Evolutionary conservation across 2,113 vertebrate species (phyloP).

Genomic region (Narcine bancroftii): DNA sequence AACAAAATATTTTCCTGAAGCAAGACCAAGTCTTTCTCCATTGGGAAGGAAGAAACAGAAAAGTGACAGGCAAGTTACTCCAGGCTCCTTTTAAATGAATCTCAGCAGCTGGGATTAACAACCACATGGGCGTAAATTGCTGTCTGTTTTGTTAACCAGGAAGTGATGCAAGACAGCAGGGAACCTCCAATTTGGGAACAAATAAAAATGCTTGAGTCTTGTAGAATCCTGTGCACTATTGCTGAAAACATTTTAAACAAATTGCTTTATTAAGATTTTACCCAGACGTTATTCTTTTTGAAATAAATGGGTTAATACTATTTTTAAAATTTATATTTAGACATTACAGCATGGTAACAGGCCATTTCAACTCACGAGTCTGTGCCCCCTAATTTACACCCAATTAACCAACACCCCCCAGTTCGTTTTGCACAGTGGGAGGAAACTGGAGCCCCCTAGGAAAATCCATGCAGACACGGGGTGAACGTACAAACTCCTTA

Average conservation of each 20-base stretch:
- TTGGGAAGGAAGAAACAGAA: not conserved
- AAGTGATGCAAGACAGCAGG: slow-evolving; percentile 23
- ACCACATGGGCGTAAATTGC: not conserved
- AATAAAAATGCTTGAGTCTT: slow-evolving; percentile 22
- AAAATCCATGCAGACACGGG: too few relatives aligned
- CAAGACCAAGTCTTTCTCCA: slow-evolving; percentile 7
- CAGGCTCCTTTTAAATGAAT: slow-evolving; percentile 17
- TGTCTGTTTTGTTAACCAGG: slow-evolving; percentile 13
- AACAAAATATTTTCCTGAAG: not conserved
- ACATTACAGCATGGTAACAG: too few relatives aligned
- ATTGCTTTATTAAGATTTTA: slow-evolving; percentile 1
- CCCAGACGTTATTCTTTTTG: not conserved
- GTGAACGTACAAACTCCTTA: too few relatives aligned
- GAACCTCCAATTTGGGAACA: not conserved
- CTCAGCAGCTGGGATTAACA: slow-evolving; percentile 15
- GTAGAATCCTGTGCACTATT: not conserved
- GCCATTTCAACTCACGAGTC: too few relatives aligned
- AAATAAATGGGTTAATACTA: slow-evolving; percentile 20
- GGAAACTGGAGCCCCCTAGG: too few relatives aligned
- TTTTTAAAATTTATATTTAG: too few relatives aligned
- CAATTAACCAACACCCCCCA: too few relatives aligned
- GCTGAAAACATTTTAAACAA: not conserved
- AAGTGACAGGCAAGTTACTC: not conserved
- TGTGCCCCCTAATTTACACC: too few relatives aligned
- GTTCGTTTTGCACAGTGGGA: too few relatives aligned